These are phyloP conservation scores for Brassicogethes aeneus DNA, from an alignment of 2,888 invertebrate species.

Conservation along the genomic window DNA sequence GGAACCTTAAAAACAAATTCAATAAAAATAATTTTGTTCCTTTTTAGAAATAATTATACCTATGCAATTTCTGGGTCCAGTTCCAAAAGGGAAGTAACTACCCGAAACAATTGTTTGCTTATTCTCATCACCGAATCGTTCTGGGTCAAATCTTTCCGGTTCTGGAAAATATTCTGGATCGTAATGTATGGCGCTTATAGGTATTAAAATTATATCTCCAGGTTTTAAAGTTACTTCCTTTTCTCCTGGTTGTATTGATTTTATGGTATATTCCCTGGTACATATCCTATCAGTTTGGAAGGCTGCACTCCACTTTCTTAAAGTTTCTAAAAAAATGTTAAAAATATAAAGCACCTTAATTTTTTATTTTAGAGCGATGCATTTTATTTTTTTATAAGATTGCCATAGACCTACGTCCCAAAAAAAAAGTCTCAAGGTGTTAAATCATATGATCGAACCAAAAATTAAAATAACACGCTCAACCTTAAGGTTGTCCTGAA, in stretches of 20 bases:
- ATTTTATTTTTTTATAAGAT: no score
- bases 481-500: no score
- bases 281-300: constrained; percentile 46
- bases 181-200: constrained; percentile 46
- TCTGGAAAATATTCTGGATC: constrained; percentile 48
- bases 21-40: background rate
- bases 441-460: no score
- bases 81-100: constrained; percentile 47
- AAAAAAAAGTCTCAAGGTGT: no score
- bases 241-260: constrained; percentile 39
- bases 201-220: constrained; percentile 43
- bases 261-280: constrained; percentile 46
- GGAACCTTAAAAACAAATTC: background rate
- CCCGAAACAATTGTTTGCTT: constrained; percentile 44
- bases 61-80: constrained; percentile 38
- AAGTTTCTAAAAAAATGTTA: constrained; percentile 42
- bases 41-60: constrained; percentile 20
- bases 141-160: constrained; percentile 46
- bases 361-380: no score
- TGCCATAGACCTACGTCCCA: no score
- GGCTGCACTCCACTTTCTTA: constrained; percentile 50
- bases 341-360: no score
- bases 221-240: constrained; percentile 32
- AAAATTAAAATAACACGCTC: no score
- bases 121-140: constrained; percentile 48